Evolutionary conservation across 2,797 vertebrate species (phyloP).

Genomic region (Malurus splendens): DNA sequence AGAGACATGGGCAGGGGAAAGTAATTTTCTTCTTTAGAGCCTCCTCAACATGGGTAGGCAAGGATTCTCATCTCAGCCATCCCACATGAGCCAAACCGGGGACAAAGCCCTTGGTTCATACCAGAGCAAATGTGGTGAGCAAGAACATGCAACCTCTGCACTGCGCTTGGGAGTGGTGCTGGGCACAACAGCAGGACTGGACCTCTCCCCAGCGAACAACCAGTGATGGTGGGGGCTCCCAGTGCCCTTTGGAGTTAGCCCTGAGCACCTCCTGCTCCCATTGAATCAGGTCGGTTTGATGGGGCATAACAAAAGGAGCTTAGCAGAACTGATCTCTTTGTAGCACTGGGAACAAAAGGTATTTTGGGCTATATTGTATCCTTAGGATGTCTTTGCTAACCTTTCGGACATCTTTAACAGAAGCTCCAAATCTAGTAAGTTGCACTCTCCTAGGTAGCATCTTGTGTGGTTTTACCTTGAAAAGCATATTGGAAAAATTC

Average conservation of each 20-base stretch:
- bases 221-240: neutral
- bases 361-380: neutral
- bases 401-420: neutral
- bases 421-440: neutral
- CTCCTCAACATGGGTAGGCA: neutral
- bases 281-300: neutral
- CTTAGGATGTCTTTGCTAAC: neutral
- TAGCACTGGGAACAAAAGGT: neutral
- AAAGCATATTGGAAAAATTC: neutral
- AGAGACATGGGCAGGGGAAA: neutral
- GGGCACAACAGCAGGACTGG: neutral
- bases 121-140: neutral
- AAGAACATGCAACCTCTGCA: fast-evolving
- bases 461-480: neutral
- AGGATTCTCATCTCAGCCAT: neutral
- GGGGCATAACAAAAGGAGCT: neutral
- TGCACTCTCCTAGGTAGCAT: neutral
- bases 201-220: neutral
- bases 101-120: too few species aligned
- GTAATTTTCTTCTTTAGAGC: neutral
- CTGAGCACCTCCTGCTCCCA: neutral
- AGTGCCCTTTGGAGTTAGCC: neutral
- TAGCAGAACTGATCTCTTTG: fast-evolving
- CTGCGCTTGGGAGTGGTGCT: fast-evolving
- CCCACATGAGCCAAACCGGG: neutral